Base-by-base conservation (phyloP, 2,797 vertebrate genomes). In the Aeoliscus strigatus region DNA sequence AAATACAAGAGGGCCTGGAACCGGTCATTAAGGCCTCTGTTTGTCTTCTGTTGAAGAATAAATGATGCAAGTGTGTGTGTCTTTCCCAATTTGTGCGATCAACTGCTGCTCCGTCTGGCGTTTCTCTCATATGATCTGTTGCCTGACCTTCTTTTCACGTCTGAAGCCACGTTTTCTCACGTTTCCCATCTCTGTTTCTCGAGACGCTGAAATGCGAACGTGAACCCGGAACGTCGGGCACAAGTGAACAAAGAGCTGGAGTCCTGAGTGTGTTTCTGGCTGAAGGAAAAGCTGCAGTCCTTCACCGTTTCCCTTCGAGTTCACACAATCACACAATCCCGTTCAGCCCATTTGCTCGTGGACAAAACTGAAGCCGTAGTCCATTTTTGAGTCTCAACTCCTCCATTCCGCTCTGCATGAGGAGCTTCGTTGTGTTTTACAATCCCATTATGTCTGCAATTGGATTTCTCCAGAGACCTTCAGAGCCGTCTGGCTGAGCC, bases 381-480 rank as follows among this genome's bases (percentile, higher is more conserved):
- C 6, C 24, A 9, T 25, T 21, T 21, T 6, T 21, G 3, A 3
- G 18, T 46, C 24, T 39, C 35, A 34, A 13, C 38, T 53, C 57
- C 34, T 62, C 23, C 51, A 45, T 65, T 60, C 67, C 37, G 38
- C 50, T 57, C 57, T 25, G 13, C 29, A 54, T 11, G 51, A 63
- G 64, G 45, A 64, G 74, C 76, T 71, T 65, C 25, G 30, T 70
- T 81, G 75, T 73, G 57, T 64, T 81, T 81, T 39, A 50, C 73
- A 84, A 87, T 87, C 87, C 77, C 71, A 80, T 90, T 88, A 88
- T 72, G 73, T 67, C 70, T 65, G 49, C 83, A 84, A 87, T 85
- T 82, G 87, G 87, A 86, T 89, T 87, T 85, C 69, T 58, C 70
- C 17, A 61, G 70, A 88, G 77, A 66, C 53, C 75, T 76, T 88